These are phyloP conservation scores for Lasioglossum leucozonium DNA, from an alignment of 2,888 invertebrate genomes.

Conservation along the genomic window DNA sequence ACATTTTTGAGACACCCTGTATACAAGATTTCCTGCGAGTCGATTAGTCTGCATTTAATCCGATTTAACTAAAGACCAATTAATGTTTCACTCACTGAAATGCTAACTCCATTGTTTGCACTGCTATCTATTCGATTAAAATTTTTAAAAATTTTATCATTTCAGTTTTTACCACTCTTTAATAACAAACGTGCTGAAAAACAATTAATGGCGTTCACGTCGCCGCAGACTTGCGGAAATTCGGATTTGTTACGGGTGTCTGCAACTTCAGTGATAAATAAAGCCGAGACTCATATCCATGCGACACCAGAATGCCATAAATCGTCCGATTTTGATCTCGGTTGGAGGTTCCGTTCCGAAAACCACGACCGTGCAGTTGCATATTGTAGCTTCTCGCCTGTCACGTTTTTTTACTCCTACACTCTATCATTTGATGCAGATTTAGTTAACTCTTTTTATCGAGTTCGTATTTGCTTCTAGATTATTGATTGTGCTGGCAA, in stretches of 20 bases:
- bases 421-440: neutral
- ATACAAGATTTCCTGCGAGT: neutral
- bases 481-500: neutral
- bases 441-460: neutral
- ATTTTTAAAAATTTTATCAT: neutral
- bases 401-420: neutral
- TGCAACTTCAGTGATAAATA: slow-evolving; percentile 34
- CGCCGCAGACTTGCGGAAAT: neutral
- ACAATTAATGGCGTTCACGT: neutral
- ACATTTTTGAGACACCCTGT: no score
- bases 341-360: slow-evolving; percentile 15
- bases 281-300: slow-evolving; percentile 16
- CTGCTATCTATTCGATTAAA: neutral
- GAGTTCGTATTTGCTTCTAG: neutral
- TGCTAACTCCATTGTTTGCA: neutral
- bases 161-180: neutral
- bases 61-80: neutral
- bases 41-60: neutral
- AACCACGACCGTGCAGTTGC: neutral
- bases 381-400: slow-evolving; percentile 13
- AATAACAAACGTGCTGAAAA: neutral
- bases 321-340: slow-evolving; percentile 36
- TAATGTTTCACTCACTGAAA: neutral
- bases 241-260: slow-evolving; percentile 18
- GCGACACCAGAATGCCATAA: slow-evolving; percentile 23